Evolutionary conservation across 2,888 invertebrate genomes (phyloP).

Genomic region (Drosophila eohydei): DNA sequence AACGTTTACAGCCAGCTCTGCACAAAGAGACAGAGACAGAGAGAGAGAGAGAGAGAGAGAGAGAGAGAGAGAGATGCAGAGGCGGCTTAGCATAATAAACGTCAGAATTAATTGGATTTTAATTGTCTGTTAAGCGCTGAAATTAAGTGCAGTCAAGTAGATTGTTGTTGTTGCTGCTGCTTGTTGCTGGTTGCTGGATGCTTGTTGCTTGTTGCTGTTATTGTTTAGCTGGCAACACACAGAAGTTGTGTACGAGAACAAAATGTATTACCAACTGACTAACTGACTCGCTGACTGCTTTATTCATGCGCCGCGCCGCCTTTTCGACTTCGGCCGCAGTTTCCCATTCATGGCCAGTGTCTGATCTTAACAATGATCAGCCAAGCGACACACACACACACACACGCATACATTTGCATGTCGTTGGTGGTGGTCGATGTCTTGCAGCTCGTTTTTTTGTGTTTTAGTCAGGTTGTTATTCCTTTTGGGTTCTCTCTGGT

Average conservation of each 20-base stretch:
- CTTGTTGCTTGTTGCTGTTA: slow-evolving; percentile 25
- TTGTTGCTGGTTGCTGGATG: background rate
- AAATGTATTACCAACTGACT: slow-evolving; percentile 77
- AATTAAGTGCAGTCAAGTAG: slow-evolving; percentile 82
- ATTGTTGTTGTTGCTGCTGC: slow-evolving; percentile 43
- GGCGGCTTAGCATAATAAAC: slow-evolving; percentile 84
- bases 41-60: slow-evolving; percentile 47
- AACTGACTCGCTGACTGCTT: slow-evolving; percentile 77
- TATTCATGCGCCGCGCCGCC: slow-evolving; percentile 70
- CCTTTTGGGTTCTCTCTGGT: slow-evolving; percentile 27
- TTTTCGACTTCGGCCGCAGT: slow-evolving; percentile 34
- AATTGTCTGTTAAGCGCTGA: slow-evolving; percentile 84
- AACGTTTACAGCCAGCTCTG: slow-evolving; percentile 48
- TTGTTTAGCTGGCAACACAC: slow-evolving; percentile 45
- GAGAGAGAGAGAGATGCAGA: slow-evolving; percentile 44
- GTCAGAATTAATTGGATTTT: slow-evolving; percentile 85
- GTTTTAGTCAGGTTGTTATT: slow-evolving; percentile 13
- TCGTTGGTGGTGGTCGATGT: slow-evolving; percentile 73
- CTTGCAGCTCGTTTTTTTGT: slow-evolving; percentile 18
- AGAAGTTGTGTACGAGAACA: slow-evolving; percentile 35
- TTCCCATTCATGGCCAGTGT: slow-evolving; percentile 66
- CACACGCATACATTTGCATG: slow-evolving; percentile 69
- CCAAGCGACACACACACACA: slow-evolving; percentile 63
- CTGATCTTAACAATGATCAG: slow-evolving; percentile 78
- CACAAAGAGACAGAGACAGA: slow-evolving; percentile 13